Base-by-base conservation (phyloP, 2,113 vertebrate genomes). In the Apeltes quadracus region DNA sequence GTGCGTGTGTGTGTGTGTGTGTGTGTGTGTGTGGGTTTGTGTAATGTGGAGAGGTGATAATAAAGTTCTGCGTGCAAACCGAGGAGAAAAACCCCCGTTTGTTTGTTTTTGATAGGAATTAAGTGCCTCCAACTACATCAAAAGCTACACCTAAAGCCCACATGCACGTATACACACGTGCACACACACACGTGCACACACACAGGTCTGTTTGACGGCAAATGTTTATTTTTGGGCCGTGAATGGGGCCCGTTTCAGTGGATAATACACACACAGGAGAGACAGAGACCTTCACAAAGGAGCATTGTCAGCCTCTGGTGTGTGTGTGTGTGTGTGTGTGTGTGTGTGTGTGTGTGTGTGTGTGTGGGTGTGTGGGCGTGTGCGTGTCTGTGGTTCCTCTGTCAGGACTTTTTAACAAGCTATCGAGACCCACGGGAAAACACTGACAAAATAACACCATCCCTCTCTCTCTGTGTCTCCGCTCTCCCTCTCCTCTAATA, bases 341-440 rank as follows among this genome's bases (percentile, higher is more conserved):
- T 65, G 72, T 74, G 50, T 64, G 70, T 62, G 29, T 56, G 57
- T 69, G 61, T 75, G 63, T 79, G 23, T 53, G 64, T 79, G 70
- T 58, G 61, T 81, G 36, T 74, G 51, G 79, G 72, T 86, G 77
- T 72, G 54, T 25, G 70, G 12, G 3, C 48, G 55, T 73, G 27
- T 75, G 75, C 69, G 51, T 70, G 61, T 27, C 59, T 84, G 83
- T 68, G 88, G 84, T 89, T 88, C 82, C 81, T 88, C 87, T 89
- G 89, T 89, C 85, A 92, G 89, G 91, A 90, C 85, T 90, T 93
- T 92, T 92, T 92, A 93, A 92, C 87, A 90, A 93, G 91, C 89
- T 86, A 54, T 51, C 69, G 71, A 90, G 73, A 57, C 84, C 89
- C 83, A 88, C 69, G 70, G 82, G 84, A 76, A 87, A 89, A 89